Evolutionary conservation across 2,113 vertebrate genomes (phyloP).

Genomic region (Eira barbara): DNA sequence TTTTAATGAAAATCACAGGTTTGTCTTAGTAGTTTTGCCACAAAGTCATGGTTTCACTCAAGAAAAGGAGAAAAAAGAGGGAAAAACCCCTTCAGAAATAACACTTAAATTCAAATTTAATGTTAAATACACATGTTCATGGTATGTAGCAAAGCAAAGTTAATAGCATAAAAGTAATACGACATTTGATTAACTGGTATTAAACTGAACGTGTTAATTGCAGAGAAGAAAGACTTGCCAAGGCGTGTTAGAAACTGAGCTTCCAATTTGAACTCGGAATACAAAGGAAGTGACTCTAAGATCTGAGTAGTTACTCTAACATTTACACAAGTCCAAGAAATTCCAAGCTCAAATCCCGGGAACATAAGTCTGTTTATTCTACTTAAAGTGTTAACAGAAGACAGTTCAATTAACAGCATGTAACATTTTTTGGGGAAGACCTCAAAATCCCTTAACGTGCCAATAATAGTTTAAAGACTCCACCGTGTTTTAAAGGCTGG

Average conservation of each 20-base stretch:
- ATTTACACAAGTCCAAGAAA: constrained; percentile 55
- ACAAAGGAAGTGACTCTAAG: constrained; percentile 55
- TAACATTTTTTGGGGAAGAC: constrained; percentile 56
- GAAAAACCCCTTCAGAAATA: constrained; percentile 43
- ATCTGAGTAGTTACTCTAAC: constrained; percentile 53
- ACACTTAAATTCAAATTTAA: constrained; percentile 59
- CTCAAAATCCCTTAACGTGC: constrained; percentile 66
- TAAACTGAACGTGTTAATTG: constrained; percentile 55
- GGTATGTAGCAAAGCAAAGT: constrained; percentile 48
- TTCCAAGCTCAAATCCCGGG: constrained; percentile 57
- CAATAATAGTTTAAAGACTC: constrained; percentile 63
- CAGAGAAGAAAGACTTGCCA: constrained; percentile 50
- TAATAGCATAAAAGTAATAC: constrained; percentile 29
- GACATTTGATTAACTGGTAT: constrained; percentile 59
- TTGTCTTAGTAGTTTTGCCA: constrained; percentile 57
- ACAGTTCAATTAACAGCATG: constrained; percentile 70
- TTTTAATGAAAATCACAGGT: constrained; percentile 74
- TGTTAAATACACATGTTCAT: constrained; percentile 44
- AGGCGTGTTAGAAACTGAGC: constrained; percentile 35
- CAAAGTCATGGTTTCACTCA: constrained; percentile 64
- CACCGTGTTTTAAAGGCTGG: constrained; percentile 49
- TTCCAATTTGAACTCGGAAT: constrained; percentile 55
- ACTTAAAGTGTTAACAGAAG: constrained; percentile 66
- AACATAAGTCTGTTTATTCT: constrained; percentile 66
- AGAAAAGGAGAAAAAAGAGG: constrained; percentile 10